A percentile compares a stretch with the other conserved stretches of the same genome.
phyloP scores from a whole-genome alignment of 2,113 vertebrate genomes.

The Gavialis gangeticus region DNA sequence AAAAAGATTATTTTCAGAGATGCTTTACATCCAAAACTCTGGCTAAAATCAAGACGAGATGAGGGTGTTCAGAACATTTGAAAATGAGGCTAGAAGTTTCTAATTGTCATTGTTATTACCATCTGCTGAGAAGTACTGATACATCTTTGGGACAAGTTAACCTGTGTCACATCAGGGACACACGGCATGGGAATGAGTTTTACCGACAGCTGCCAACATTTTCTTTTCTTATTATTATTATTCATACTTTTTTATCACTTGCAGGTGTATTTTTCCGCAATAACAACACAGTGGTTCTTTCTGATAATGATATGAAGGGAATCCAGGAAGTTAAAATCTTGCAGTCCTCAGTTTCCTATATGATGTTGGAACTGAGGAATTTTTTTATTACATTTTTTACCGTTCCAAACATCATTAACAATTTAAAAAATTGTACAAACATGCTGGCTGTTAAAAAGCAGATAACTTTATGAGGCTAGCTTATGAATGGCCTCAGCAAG shows the following conservation, averaged over 20 bases:
- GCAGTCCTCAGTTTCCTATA: neutral
- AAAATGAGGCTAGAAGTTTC: neutral
- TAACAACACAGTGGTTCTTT: neutral
- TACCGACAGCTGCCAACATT: no score
- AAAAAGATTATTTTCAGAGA: neutral
- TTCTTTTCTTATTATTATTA: neutral
- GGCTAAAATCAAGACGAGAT: neutral
- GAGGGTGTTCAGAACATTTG: neutral
- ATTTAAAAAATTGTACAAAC: conserved; percentile 52
- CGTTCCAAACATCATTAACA: conserved; percentile 1
- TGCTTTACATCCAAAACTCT: neutral
- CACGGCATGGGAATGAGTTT: neutral
- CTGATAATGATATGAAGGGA: neutral
- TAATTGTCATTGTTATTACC: neutral
- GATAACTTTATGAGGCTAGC: conserved; percentile 58
- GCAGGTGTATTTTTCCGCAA: neutral
- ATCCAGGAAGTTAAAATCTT: conserved; percentile 9
- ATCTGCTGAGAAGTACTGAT: neutral
- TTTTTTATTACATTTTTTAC: neutral
- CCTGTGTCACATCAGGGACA: neutral
- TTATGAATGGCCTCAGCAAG: conserved; percentile 67
- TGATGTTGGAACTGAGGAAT: neutral
- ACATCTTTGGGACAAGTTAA: neutral
- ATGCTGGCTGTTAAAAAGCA: conserved; percentile 65
- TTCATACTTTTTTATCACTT: neutral